Evolutionary conservation across 2,888 invertebrate genomes (phyloP).

Genomic region (Drosophila macrospina): DNA sequence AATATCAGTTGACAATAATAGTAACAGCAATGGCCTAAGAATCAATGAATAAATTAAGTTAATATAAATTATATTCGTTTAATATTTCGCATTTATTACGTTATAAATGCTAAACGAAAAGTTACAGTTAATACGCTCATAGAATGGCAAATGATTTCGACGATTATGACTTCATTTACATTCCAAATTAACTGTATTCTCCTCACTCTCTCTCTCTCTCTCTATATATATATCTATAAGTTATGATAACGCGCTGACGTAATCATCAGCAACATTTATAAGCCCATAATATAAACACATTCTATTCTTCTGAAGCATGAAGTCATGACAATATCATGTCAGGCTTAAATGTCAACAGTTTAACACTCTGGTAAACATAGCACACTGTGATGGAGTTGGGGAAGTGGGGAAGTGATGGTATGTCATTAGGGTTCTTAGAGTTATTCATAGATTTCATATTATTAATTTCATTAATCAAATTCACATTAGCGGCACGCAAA

Average conservation of each 20-base stretch:
- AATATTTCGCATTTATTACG: background rate
- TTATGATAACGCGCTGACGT: conserved; percentile 46
- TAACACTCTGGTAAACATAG: conserved; percentile 45
- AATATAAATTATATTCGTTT: no score
- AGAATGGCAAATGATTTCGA: background rate
- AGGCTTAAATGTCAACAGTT: conserved; percentile 55
- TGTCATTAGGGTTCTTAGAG: conserved; percentile 34
- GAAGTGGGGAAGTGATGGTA: background rate
- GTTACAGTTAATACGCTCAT: background rate
- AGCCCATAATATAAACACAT: conserved; percentile 24
- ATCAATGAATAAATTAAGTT: no score
- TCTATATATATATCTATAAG: conserved; percentile 7
- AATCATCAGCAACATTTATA: conserved; percentile 43
- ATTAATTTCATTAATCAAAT: conserved; percentile 80
- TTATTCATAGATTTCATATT: conserved; percentile 53
- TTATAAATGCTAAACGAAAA: background rate
- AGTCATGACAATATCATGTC: conserved; percentile 37
- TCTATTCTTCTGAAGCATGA: conserved; percentile 23
- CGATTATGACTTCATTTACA: conserved; percentile 6
- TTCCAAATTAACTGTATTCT: background rate
- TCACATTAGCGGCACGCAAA: conserved; percentile 68
- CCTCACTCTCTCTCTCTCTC: background rate
- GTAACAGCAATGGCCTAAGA: no score
- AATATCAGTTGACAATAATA: background rate
- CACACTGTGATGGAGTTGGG: background rate